Conservation (phyloP, 2,113 vertebrate species). For the Hippocampus zosterae region DNA sequence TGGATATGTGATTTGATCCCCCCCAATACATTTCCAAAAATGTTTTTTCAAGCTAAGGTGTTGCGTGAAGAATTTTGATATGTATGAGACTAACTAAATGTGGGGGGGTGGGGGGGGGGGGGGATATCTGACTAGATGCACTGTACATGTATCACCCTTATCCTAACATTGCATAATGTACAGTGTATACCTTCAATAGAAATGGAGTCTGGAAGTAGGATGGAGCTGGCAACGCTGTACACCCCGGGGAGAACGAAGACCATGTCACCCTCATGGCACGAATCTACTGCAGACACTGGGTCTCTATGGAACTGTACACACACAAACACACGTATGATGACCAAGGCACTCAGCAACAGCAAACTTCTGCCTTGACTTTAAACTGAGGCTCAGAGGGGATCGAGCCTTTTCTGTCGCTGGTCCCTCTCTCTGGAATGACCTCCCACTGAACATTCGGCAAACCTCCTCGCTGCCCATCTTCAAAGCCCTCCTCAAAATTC, state of each 20-base stretch:
- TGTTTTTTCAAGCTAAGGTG: not conserved
- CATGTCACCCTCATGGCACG: constrained; percentile 79
- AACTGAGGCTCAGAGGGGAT: too few relatives aligned
- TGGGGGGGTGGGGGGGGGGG: too few relatives aligned
- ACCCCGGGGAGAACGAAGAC: constrained; percentile 83
- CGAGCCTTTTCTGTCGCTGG: too few relatives aligned
- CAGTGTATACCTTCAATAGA: constrained; percentile 76
- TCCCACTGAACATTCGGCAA: too few relatives aligned
- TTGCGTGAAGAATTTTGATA: not conserved
- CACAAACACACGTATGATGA: not conserved
- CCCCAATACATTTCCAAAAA: too few relatives aligned
- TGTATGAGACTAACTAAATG: not conserved
- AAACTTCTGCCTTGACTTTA: not conserved
- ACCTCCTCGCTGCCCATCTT: too few relatives aligned
- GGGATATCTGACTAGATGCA: not conserved
- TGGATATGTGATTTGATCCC: too few relatives aligned
- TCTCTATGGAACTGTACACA: constrained; percentile 81
- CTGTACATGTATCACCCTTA: not conserved
- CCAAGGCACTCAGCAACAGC: not conserved
- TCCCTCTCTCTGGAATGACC: too few relatives aligned
- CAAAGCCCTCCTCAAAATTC: too few relatives aligned
- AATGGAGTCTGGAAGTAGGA: constrained; percentile 84
- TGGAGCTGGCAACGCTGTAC: constrained; percentile 74
- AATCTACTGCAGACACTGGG: constrained; percentile 75
- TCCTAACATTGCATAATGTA: not conserved